Conservation (phyloP, 2,113 vertebrate genomes). For the Percina caprodes region DNA sequence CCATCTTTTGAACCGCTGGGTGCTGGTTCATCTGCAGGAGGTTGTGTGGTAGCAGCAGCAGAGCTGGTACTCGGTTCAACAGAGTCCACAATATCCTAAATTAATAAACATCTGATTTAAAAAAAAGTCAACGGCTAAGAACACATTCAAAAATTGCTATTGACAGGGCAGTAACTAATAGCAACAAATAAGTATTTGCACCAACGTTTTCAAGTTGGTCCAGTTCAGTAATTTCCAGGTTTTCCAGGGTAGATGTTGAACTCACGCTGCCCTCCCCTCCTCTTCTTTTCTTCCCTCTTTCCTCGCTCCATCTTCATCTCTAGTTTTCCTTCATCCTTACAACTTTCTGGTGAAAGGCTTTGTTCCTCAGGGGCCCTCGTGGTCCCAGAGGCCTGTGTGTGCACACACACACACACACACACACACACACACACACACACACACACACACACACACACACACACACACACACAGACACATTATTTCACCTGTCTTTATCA, state of each 20-base stretch:
- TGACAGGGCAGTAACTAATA: background rate
- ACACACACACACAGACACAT: too few species aligned
- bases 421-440: background rate
- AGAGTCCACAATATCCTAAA: constrained; percentile 53
- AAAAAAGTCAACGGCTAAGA: background rate
- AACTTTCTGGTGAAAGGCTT: background rate
- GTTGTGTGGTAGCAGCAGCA: background rate
- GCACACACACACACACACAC: background rate
- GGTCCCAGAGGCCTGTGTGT: constrained; percentile 91
- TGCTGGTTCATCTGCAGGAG: constrained; percentile 12
- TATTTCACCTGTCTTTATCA: too few species aligned
- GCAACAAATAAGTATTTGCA: background rate
- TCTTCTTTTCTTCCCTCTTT: constrained; percentile 18
- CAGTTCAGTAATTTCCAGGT: constrained; percentile 39
- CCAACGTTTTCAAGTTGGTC: constrained; percentile 1
- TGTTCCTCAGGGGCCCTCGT: constrained; percentile 75
- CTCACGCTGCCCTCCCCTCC: background rate
- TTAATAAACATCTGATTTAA: background rate
- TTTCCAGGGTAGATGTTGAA: constrained; percentile 29
- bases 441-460: too few species aligned
- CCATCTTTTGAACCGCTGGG: background rate
- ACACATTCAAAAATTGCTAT: background rate
- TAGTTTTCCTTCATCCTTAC: constrained; percentile 19
- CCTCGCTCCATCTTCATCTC: constrained; percentile 17
- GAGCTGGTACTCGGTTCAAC: constrained; percentile 24